Percentiles rank a stretch among this genome's conserved stretches.
Conservation (phyloP, 2,888 invertebrate species). For the Macaria notata region DNA sequence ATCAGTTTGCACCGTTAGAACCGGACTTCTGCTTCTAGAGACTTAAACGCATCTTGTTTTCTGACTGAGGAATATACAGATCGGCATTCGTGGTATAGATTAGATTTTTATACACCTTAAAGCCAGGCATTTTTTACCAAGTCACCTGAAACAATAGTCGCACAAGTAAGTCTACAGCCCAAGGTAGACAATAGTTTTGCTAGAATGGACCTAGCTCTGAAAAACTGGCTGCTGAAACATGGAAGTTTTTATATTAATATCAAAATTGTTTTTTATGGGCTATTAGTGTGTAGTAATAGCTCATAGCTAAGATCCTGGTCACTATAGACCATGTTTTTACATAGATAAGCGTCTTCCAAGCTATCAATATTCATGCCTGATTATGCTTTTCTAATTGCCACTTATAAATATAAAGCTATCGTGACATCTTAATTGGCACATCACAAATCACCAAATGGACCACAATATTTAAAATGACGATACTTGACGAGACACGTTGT, state of each 20-base stretch:
- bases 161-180: too few species aligned
- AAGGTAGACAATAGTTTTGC: too few species aligned
- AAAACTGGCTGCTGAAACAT: too few species aligned
- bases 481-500: constrained; percentile 8
- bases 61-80: too few species aligned
- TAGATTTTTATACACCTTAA: too few species aligned
- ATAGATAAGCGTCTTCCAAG: constrained; percentile 63
- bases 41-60: background rate
- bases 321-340: constrained; percentile 45
- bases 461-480: constrained; percentile 51
- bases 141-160: too few species aligned
- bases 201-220: too few species aligned
- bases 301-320: background rate
- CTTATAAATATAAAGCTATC: constrained; percentile 71
- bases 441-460: constrained; percentile 64
- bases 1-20: constrained; percentile 48
- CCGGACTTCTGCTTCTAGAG: background rate
- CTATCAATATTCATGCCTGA: constrained; percentile 75
- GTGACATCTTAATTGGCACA: constrained; percentile 76
- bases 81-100: too few species aligned
- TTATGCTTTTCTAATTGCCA: constrained; percentile 72
- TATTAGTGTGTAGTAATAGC: too few species aligned
- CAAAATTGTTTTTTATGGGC: background rate
- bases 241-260: background rate
- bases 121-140: too few species aligned